Evolutionary conservation across 1,140 invertebrate species (phyloP).

Genomic region (Calliphora vicina): DNA sequence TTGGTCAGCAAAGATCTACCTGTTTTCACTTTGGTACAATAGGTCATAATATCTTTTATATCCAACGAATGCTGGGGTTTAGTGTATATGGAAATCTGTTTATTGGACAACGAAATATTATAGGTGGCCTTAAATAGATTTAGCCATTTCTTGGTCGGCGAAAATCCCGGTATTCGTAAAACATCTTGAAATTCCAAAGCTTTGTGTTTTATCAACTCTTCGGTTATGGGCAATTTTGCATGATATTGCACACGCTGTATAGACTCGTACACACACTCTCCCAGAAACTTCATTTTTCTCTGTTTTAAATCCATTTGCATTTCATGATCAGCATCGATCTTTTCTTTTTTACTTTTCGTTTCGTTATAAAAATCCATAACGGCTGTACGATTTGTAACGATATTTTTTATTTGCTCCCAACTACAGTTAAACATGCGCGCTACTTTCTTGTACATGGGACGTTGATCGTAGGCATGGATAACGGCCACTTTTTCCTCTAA

Average conservation of each 20-base stretch:
- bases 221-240: slow-evolving; percentile 49
- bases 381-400: slow-evolving; percentile 52
- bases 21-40: slow-evolving; percentile 49
- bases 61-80: slow-evolving; percentile 52
- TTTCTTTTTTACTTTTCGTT: slow-evolving; percentile 37
- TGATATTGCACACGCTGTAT: slow-evolving; percentile 56
- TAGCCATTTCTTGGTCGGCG: slow-evolving; percentile 56
- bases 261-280: slow-evolving; percentile 56
- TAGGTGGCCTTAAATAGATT: slow-evolving; percentile 58
- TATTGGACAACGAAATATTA: slow-evolving; percentile 55
- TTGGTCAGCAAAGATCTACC: neutral
- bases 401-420: slow-evolving; percentile 60
- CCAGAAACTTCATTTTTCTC: slow-evolving; percentile 53
- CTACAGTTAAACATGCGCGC: slow-evolving; percentile 59
- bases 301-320: slow-evolving; percentile 47
- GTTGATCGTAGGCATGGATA: slow-evolving; percentile 54
- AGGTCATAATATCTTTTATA: slow-evolving; percentile 56
- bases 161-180: slow-evolving; percentile 53
- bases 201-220: slow-evolving; percentile 53
- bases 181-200: slow-evolving; percentile 54
- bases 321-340: slow-evolving; percentile 32
- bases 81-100: slow-evolving; percentile 51
- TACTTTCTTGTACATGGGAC: slow-evolving; percentile 57
- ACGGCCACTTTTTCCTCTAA: slow-evolving; percentile 55
- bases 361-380: slow-evolving; percentile 55